Percentiles rank a stretch among this genome's conserved stretches.
These are phyloP conservation scores for Acleris emargana DNA, from an alignment of 2,888 invertebrate genomes.

Conservation along the genomic window DNA sequence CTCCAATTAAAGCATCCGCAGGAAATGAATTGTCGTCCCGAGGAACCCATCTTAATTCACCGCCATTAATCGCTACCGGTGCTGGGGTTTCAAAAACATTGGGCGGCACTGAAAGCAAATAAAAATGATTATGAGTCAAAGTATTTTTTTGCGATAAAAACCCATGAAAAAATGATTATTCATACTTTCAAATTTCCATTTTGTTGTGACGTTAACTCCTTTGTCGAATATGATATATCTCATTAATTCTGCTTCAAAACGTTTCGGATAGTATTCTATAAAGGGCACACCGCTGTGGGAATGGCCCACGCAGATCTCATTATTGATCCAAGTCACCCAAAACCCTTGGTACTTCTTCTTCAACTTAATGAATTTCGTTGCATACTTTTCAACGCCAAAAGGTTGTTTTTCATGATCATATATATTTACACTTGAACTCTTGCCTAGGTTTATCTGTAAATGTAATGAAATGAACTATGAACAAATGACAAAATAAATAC, in stretches of 20 bases:
- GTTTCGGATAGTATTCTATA: background rate
- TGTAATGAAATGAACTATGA: too few species aligned
- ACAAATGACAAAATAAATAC: too few species aligned
- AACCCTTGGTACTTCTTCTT: background rate
- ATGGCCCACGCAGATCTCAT: background rate
- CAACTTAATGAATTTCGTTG: background rate
- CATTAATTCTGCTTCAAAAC: background rate
- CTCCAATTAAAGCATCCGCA: slow-evolving; percentile 87
- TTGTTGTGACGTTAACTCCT: background rate
- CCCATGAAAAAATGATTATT: background rate
- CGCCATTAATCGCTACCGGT: slow-evolving; percentile 55
- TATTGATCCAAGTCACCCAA: background rate
- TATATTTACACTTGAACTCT: too few species aligned
- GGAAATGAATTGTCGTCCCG: slow-evolving; percentile 82
- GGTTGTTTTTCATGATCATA: too few species aligned
- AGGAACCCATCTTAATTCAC: slow-evolving; percentile 85
- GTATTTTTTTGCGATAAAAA: background rate
- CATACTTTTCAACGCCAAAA: too few species aligned
- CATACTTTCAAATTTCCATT: background rate
- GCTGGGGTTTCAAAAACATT: slow-evolving; percentile 41
- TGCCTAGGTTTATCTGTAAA: too few species aligned
- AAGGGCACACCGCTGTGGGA: background rate
- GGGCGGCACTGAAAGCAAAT: slow-evolving; percentile 45
- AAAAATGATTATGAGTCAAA: background rate
- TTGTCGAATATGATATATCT: background rate